phyloP scores from a whole-genome alignment of 2,888 invertebrate species.

The Tribolium freemani region DNA sequence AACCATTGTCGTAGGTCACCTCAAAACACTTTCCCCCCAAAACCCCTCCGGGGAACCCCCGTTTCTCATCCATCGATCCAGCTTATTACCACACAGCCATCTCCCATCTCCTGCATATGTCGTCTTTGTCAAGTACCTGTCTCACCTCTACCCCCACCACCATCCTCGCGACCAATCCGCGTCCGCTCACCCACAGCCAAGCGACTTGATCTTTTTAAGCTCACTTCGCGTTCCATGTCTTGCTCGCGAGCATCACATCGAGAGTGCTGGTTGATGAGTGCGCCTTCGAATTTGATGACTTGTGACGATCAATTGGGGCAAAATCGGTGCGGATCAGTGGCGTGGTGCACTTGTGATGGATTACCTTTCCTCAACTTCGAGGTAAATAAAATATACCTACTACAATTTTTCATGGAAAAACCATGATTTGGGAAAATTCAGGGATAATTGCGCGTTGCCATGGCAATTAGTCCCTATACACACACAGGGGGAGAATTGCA shows the following conservation, averaged over 20 bases:
- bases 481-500: constrained; percentile 45
- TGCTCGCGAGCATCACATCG: constrained; percentile 50
- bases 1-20: not conserved
- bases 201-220: constrained; percentile 62
- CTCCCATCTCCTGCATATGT: constrained; percentile 44
- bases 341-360: constrained; percentile 38
- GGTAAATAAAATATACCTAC: not conserved
- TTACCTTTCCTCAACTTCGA: constrained; percentile 10
- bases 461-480: constrained; percentile 51
- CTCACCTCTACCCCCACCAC: constrained; percentile 45
- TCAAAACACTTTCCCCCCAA: not conserved
- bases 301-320: not conserved
- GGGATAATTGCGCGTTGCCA: constrained; percentile 40
- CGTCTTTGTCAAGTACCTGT: constrained; percentile 48
- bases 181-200: constrained; percentile 59
- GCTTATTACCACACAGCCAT: constrained; percentile 34
- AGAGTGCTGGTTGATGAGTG: constrained; percentile 20
- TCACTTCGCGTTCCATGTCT: constrained; percentile 58
- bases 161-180: constrained; percentile 33
- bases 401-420: not conserved
- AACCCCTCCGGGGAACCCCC: not conserved
- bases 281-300: constrained; percentile 20
- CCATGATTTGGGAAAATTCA: not conserved
- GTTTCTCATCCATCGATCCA: not conserved
- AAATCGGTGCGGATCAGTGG: not conserved